phyloP scores from a whole-genome alignment of 2,797 vertebrate genomes.

The Pterois miles region DNA sequence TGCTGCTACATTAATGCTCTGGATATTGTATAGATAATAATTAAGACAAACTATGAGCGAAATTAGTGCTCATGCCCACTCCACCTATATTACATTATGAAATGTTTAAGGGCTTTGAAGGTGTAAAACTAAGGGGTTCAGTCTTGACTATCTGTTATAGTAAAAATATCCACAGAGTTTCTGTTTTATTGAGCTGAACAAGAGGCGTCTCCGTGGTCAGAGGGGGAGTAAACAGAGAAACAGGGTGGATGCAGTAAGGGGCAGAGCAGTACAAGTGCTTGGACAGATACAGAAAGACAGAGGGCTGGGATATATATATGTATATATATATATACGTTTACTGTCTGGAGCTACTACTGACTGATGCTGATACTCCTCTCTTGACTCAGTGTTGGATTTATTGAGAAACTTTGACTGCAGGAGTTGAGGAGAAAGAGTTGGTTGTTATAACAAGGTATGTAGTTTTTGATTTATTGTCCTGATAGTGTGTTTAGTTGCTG shows the following conservation, averaged over 20 bases:
- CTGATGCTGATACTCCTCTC: not conserved
- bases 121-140: not conserved
- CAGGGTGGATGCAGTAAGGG: constrained; percentile 46
- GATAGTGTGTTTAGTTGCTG: not conserved
- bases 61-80: not conserved
- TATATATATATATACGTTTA: constrained; percentile 26
- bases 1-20: not conserved
- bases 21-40: not conserved
- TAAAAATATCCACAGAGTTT: constrained; percentile 1
- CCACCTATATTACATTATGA: not conserved
- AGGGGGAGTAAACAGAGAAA: constrained; percentile 50
- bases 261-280: constrained; percentile 33
- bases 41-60: not conserved
- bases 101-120: not conserved
- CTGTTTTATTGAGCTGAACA: constrained; percentile 24
- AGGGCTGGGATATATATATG: constrained; percentile 18
- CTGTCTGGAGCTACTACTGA: not conserved
- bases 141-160: not conserved
- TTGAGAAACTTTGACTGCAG: not conserved
- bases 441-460: constrained; percentile 52
- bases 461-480: not conserved
- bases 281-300: constrained; percentile 23
- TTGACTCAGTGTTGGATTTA: constrained; percentile 9
- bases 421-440: not conserved
- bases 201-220: constrained; percentile 52